These are phyloP conservation scores for Ibycter americanus DNA, from an alignment of 2,797 vertebrate species.

Conservation along the genomic window DNA sequence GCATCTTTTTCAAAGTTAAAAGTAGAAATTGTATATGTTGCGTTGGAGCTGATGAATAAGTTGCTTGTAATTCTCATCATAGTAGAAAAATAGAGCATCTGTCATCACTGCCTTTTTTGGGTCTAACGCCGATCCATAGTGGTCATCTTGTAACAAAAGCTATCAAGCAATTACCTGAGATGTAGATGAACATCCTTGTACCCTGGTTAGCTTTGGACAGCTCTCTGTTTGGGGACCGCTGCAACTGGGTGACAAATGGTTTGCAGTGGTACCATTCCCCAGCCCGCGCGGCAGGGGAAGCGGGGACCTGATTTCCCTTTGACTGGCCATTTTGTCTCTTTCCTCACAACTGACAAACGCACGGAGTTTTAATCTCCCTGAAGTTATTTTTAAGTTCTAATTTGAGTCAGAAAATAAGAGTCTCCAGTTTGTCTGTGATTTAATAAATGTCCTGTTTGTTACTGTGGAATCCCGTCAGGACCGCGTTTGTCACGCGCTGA, in stretches of 20 bases:
- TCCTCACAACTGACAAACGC: background rate
- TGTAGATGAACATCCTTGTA: accelerated
- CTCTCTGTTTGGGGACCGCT: background rate
- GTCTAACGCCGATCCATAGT: background rate
- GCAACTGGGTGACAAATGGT: accelerated
- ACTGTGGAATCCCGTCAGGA: background rate
- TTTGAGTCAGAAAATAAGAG: background rate
- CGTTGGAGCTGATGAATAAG: background rate
- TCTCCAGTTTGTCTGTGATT: background rate
- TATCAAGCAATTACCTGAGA: background rate
- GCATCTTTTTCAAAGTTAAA: background rate
- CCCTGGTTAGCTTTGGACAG: no score
- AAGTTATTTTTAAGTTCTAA: background rate
- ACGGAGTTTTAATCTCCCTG: background rate
- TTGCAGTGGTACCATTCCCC: accelerated
- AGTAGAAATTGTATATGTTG: background rate
- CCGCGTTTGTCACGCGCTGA: background rate
- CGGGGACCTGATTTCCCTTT: background rate
- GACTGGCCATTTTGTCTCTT: background rate
- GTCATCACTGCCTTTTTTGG: background rate
- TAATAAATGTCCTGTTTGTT: background rate
- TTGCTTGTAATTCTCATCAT: background rate
- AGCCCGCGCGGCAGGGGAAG: background rate
- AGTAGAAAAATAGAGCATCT: background rate
- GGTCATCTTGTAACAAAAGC: background rate